Evolutionary conservation across 2,113 vertebrate genomes (phyloP), one percentile per base, ranked within the genome.

Genomic region (Irena cyanogastra): DNA sequence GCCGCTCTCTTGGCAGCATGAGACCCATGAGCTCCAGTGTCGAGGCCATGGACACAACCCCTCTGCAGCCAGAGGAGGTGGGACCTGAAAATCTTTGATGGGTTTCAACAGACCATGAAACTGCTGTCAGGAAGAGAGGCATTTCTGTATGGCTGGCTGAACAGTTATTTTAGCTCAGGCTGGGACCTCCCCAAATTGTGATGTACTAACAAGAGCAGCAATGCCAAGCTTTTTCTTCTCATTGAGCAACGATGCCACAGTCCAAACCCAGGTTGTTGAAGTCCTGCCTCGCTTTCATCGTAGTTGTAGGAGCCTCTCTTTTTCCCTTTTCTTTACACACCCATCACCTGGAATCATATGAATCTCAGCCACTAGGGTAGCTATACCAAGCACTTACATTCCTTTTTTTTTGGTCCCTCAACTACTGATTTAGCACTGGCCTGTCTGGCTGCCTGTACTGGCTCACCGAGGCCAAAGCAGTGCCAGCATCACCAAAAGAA

Each of bases 41-140:
- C 0, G 0, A 31, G 16, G 10, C n/a, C 31, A 35, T 0, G 0
- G 27, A 68, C n/a, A 27, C 35, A 81, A 16, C 3, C 0, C 42
- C 57, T 22, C 27, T 7, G 23, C 1, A 3, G 44, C 1, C 0
- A 1, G n/a, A 79, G 24, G 60, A 92, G 14, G 13, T 52, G 35
- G n/a, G 16, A 81, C 56, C 50, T 66, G 24, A 3, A 8, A 49
- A 47, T 19, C 54, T 70, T 42, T 3, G 0, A 28, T 6, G 27
- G 26, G n/a, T 41, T 90, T 69, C 70, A 61, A 49, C 35, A 85
- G 60, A 39, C 22, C 10, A 11, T 15, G 13, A 56, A 83, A 56
- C 13, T 5, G 1, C 35, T 37, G n/a, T 21, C 49, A 88, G 57
- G 47, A 42, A 50, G 20, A 50, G 18, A 66, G 33, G 15, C 4